Evolutionary conservation across 2,888 invertebrate species (phyloP).

Genomic region (Rhamphomyia laevipes): DNA sequence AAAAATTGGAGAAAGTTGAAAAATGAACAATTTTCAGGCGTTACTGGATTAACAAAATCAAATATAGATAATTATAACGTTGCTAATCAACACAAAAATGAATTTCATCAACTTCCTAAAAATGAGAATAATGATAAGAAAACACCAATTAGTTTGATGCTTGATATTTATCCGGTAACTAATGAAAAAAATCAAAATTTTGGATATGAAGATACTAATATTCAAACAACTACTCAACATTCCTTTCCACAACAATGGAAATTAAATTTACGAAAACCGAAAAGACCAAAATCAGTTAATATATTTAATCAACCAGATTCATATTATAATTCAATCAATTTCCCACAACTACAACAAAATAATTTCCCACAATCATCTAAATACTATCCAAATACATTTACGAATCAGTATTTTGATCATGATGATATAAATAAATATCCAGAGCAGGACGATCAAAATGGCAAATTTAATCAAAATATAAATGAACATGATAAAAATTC

Average conservation of each 20-base stretch:
- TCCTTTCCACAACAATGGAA: constrained; percentile 14
- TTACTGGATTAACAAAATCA: background rate
- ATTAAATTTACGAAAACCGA: constrained; percentile 6
- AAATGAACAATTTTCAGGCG: background rate
- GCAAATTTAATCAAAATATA: background rate
- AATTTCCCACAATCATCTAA: constrained; percentile 10
- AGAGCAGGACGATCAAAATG: constrained; percentile 20
- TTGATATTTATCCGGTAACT: constrained; percentile 50
- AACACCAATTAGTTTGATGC: constrained; percentile 51
- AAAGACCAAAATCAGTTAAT: constrained; percentile 8
- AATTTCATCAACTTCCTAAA: background rate
- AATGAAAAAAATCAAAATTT: constrained; percentile 23
- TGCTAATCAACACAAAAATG: background rate
- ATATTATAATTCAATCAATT: constrained; percentile 16
- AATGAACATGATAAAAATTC: constrained; percentile 20
- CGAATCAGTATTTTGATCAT: constrained; percentile 17
- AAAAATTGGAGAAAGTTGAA: background rate
- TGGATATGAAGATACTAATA: constrained; percentile 22
- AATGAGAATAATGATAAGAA: constrained; percentile 18
- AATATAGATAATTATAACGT: background rate
- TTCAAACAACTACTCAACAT: constrained; percentile 23
- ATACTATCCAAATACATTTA: constrained; percentile 16
- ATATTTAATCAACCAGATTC: constrained; percentile 11
- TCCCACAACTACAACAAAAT: constrained; percentile 15
- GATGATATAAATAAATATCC: constrained; percentile 17